phyloP scores from a whole-genome alignment of 2,797 vertebrate species.

The Dallia pectoralis region DNA sequence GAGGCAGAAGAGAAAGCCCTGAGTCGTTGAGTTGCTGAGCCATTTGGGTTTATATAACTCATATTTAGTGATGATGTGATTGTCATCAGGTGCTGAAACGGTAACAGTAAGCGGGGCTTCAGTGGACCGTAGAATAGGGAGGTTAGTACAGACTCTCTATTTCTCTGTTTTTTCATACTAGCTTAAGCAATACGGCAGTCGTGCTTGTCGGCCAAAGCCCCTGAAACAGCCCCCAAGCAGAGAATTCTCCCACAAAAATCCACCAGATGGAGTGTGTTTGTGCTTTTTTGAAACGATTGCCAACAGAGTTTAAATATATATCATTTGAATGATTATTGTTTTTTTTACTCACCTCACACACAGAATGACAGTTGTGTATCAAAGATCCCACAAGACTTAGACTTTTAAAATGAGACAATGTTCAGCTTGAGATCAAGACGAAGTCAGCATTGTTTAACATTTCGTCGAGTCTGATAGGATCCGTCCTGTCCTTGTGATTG shows the following conservation, averaged over 20 bases:
- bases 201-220: no score
- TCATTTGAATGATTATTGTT: neutral
- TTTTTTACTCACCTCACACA: slow-evolving; percentile 7
- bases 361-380: slow-evolving; percentile 54
- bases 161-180: slow-evolving; percentile 41
- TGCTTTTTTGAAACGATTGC: no score
- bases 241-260: no score
- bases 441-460: slow-evolving; percentile 31
- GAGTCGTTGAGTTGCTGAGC: slow-evolving; percentile 40
- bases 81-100: slow-evolving; percentile 46
- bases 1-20: slow-evolving; percentile 20
- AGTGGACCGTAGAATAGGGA: slow-evolving; percentile 52
- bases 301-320: no score
- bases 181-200: no score
- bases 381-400: slow-evolving; percentile 11
- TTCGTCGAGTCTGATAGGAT: slow-evolving; percentile 46
- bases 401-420: slow-evolving; percentile 30
- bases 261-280: no score
- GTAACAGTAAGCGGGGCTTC: slow-evolving; percentile 45
- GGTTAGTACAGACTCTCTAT: slow-evolving; percentile 31
- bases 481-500: slow-evolving; percentile 28
- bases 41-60: slow-evolving; percentile 54
- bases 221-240: no score
- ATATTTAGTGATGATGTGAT: slow-evolving; percentile 53
- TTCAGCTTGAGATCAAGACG: slow-evolving; percentile 34